A percentile compares a stretch with the other conserved stretches of the same genome.
These are phyloP conservation scores for Drosophila auraria DNA, from an alignment of 1,140 invertebrate genomes.

Conservation along the genomic window DNA sequence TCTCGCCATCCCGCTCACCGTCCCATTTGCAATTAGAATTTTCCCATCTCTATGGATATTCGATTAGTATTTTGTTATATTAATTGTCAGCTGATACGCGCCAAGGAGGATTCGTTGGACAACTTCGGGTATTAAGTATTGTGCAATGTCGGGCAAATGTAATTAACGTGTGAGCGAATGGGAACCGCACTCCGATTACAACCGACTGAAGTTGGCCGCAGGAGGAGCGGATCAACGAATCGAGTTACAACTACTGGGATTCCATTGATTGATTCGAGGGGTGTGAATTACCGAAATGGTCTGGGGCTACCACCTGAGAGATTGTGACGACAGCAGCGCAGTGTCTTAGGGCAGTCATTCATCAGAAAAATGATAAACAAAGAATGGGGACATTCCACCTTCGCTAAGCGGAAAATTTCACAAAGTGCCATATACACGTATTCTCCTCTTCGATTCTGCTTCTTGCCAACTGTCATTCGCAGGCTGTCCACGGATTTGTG, in stretches of 20 bases:
- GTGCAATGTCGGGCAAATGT: constrained; percentile 19
- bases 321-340: constrained; percentile 32
- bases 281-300: constrained; percentile 33
- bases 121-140: constrained; percentile 19
- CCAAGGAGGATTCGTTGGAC: background rate
- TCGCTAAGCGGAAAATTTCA: constrained; percentile 42
- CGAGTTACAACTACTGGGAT: constrained; percentile 17
- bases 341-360: constrained; percentile 16
- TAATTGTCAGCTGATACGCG: constrained; percentile 11
- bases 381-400: constrained; percentile 19
- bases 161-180: constrained; percentile 30
- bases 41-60: background rate
- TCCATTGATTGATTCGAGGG: constrained; percentile 12
- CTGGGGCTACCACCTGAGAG: background rate
- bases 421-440: constrained; percentile 30
- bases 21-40: background rate
- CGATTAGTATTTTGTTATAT: constrained; percentile 33
- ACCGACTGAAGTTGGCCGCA: constrained; percentile 9
- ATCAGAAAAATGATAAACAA: constrained; percentile 37
- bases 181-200: constrained; percentile 35
- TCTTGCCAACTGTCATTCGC: constrained; percentile 65
- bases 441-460: constrained; percentile 19
- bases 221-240: constrained; percentile 17
- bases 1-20: background rate
- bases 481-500: constrained; percentile 29